Percentiles rank a stretch among this genome's conserved stretches.
Conservation (phyloP, 92 coral and sea anemone genomes). For the Bergia sp. region DNA sequence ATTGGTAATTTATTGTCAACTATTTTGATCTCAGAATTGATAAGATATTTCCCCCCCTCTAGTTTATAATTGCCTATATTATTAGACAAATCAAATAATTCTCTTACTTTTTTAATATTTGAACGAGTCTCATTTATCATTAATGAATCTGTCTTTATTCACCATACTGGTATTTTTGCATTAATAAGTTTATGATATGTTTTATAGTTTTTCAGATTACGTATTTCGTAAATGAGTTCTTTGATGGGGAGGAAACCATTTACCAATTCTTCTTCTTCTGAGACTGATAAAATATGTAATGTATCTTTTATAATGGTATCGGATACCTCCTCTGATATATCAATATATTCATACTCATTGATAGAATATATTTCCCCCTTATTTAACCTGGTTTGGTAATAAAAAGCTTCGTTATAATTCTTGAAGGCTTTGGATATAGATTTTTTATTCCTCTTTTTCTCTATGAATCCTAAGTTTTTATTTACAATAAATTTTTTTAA, state of each 20-base stretch:
- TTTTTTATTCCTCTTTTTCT: constrained; percentile 5
- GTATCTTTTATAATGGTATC: constrained; percentile 6
- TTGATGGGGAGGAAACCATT: constrained; percentile 26
- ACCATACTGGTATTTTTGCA: constrained; percentile 9
- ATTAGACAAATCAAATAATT: not conserved
- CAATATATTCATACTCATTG: constrained; percentile 7
- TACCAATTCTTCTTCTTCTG: not conserved
- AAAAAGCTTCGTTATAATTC: constrained; percentile 9
- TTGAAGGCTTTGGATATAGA: constrained; percentile 13
- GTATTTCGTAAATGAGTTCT: constrained; percentile 5
- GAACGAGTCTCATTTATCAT: not conserved
- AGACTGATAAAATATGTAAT: not conserved
- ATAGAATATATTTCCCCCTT: not conserved
- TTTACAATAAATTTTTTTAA: constrained; percentile 19
- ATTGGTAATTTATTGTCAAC: not conserved
- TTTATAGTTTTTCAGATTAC: not conserved
- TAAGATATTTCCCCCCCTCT: not conserved
- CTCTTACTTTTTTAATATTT: constrained; percentile 1
- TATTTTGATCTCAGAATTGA: not conserved
- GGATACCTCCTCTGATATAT: not conserved
- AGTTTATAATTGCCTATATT: not conserved
- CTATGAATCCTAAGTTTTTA: constrained; percentile 16
- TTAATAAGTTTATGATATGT: not conserved
- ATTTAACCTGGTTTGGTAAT: constrained; percentile 7
- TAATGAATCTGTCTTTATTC: constrained; percentile 37